Base-by-base conservation (phyloP, 2,797 vertebrate genomes). In the Cebuella pygmaea region DNA sequence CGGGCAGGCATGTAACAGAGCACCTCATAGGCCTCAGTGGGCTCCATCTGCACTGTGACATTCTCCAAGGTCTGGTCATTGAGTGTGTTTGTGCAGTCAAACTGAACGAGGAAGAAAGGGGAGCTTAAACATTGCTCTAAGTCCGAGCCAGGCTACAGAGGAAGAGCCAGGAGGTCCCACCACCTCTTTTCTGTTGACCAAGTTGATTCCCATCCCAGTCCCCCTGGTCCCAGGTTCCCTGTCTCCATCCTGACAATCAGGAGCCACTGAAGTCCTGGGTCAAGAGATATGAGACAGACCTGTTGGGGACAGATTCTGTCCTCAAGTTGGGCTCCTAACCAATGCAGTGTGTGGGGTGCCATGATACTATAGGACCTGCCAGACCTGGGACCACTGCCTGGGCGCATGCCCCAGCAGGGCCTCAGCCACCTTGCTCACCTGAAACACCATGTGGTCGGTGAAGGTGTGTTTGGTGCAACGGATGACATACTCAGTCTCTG, bases 61-160 rank as follows among this genome's bases (percentile, higher is more conserved):
- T 99, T 99, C 97, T 99, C 99, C 98, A 99, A 96, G 41, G 98
- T 98, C 98, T 99, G 99, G 97, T 99, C 99, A 0, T 99, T 99
- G 96, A 99, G 98, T 1, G 99, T 99, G 96, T 99, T 99, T 0
- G 98, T 99, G 97, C 99, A 99, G 96, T 99, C 99, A 98, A 99
- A 99, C 99, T 99, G 84, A 76, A 96, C 22, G 64, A 39, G 39
- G 76, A 90, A 50, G 33, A 50, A 55, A 95, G 48, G 55, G 48
- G 41, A 90, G 89, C 90, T 74, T 4, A 96, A 67, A 80, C 1
- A 27, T 30, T 41, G 44, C n/a, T 44, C 24, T 15, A 24, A 7
- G 48, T 33, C 39, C 5, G 11, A 33, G 22, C 9, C 7, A 10
- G 26, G 22, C 44, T 15, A 19, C 26, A 36, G 5, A 48, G 57